Evolutionary conservation across 2,797 vertebrate genomes (phyloP).

Genomic region (Melanotaenia boesemani): DNA sequence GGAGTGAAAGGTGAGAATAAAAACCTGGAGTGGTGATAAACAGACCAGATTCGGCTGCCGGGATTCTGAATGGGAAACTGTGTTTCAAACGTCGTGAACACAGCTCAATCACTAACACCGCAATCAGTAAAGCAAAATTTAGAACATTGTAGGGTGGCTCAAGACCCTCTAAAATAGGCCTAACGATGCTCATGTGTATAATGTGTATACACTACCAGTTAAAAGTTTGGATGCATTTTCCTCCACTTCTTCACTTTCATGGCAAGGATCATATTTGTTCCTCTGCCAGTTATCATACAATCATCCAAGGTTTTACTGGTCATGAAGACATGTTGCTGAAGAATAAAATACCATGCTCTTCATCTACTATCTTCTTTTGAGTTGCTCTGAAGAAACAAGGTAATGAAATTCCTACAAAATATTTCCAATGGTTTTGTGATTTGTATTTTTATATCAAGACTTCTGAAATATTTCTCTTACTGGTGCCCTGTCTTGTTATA

Average conservation of each 20-base stretch:
- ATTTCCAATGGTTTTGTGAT: background rate
- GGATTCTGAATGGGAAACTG: no score
- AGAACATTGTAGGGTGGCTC: no score
- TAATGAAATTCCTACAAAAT: background rate
- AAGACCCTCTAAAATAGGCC: no score
- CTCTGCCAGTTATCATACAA: background rate
- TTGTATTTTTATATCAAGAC: background rate
- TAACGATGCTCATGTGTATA: no score
- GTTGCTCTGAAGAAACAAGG: background rate
- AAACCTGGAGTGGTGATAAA: no score
- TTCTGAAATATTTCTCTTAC: background rate
- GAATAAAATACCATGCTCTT: background rate
- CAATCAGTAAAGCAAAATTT: no score
- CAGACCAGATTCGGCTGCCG: no score
- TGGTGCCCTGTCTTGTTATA: background rate
- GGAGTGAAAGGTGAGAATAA: no score
- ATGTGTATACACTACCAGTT: no score
- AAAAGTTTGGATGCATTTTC: no score
- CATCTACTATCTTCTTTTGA: background rate
- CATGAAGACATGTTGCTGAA: slow-evolving; percentile 1
- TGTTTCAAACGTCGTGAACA: no score
- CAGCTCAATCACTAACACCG: no score
- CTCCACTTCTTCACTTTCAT: background rate
- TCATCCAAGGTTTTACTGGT: slow-evolving; percentile 1
- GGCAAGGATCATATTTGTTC: background rate